Base-by-base conservation (phyloP, 2,888 invertebrate species). In the Callosobruchus maculatus region DNA sequence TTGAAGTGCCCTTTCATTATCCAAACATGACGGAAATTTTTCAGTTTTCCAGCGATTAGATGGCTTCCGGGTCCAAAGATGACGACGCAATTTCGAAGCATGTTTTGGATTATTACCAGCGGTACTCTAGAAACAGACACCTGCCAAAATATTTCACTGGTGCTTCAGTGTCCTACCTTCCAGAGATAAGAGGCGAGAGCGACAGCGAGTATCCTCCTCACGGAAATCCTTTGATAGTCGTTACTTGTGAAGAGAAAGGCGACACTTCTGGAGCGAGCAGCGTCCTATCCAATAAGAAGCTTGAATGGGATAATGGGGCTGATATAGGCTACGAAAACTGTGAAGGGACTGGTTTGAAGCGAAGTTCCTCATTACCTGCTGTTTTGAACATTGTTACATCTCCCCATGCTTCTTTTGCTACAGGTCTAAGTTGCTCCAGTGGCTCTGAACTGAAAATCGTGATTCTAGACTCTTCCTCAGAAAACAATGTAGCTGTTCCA, bases 281-380 rank as follows among this genome's bases (percentile, higher is more conserved):
- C 82, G 86, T 93, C 0, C 91, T 93, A 72, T 93, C 94, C 0
- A 92, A 91, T 82, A 90, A 92, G 72, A 93, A 93, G 77, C 87
- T 96, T 0, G 96, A 96, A 88, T 96, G 96, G 96, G 96, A 96
- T 84, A 95, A 94, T 67, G 91, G 95, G 22, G 96, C 94, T 0
- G 96, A 96, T 87, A 94, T 96, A 70, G 96, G 96, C 0, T 96
- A 95, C 85, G 81, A 80, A 72, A 85, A 85, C 73, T 82, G 78
- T 72, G 74, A 76, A 68, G 88, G 88, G 70, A 80, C 78, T 73
- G 83, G 68, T 68, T 75, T 84, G 26, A 82, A 83, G 30, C 86
- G 84, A 80, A 86, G 85, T 79, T 72, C 81, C 31, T 87, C 86
- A 0, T 81, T 87, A 70, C 87, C 87, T 20, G 78, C 73, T 66